These are phyloP conservation scores for Leptestheria dahalacensis DNA, from an alignment of 1,140 invertebrate genomes.

Conservation along the genomic window DNA sequence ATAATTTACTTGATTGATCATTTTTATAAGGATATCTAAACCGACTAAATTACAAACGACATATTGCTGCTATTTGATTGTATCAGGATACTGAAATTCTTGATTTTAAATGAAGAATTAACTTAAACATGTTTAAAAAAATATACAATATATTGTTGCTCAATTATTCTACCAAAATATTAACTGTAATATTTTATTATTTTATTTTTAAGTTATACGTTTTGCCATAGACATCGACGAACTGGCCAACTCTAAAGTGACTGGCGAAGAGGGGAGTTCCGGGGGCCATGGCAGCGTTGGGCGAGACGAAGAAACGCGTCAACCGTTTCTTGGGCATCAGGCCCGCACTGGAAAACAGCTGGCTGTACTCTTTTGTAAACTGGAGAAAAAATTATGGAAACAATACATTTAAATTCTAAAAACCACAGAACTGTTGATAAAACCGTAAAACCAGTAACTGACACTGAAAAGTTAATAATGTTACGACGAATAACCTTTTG, in stretches of 20 bases:
- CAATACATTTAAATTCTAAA: neutral
- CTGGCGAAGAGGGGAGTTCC: constrained; percentile 75
- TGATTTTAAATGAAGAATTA: too few relatives aligned
- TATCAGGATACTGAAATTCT: too few relatives aligned
- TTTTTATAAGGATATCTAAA: too few relatives aligned
- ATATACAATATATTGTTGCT: constrained; percentile 15
- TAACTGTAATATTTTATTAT: neutral
- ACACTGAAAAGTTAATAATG: constrained; percentile 4
- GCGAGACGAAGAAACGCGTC: constrained; percentile 68
- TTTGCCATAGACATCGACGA: constrained; percentile 75
- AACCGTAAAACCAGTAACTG: constrained; percentile 1
- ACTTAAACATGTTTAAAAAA: too few relatives aligned
- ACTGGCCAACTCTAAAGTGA: constrained; percentile 84
- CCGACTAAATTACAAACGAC: too few relatives aligned
- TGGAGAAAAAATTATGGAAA: constrained; percentile 25
- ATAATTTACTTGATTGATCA: too few relatives aligned
- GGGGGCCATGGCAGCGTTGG: constrained; percentile 67
- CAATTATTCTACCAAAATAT: too few relatives aligned
- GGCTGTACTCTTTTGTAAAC: constrained; percentile 79
- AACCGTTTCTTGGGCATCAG: constrained; percentile 76
- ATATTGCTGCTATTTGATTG: too few relatives aligned
- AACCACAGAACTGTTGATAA: neutral
- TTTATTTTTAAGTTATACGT: constrained; percentile 53
- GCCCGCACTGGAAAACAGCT: constrained; percentile 67
- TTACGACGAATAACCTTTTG: constrained; percentile 32